Percentiles rank a stretch among this genome's conserved stretches.
phyloP scores from a whole-genome alignment of 92 coral and sea anemone species.

The Porites rus region DNA sequence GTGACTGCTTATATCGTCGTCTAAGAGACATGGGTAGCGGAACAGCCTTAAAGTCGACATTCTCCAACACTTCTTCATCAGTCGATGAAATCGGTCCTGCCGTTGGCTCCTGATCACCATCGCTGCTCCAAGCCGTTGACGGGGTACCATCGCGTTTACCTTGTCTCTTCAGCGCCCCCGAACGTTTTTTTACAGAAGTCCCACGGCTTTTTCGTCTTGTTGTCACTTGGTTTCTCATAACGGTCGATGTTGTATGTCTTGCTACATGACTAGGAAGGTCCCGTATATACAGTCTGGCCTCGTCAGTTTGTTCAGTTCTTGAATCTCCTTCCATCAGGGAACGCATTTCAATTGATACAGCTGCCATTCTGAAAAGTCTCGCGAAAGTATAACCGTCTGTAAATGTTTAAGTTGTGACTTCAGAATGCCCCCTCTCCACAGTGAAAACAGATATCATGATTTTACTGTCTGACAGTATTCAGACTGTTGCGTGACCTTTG shows the following conservation, averaged over 20 bases:
- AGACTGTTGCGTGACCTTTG: no score
- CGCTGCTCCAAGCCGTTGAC: background rate
- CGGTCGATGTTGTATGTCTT: slow-evolving; percentile 60
- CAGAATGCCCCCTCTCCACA: background rate
- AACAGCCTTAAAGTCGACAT: slow-evolving; percentile 82
- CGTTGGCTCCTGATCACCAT: slow-evolving; percentile 23
- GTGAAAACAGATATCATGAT: background rate
- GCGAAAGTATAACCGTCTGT: background rate
- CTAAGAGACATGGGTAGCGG: slow-evolving; percentile 86
- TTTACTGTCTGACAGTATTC: no score
- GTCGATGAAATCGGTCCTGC: background rate
- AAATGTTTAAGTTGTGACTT: background rate
- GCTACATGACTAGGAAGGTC: slow-evolving; percentile 84
- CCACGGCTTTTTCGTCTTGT: slow-evolving; percentile 36
- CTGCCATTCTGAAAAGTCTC: slow-evolving; percentile 12
- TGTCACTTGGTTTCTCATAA: slow-evolving; percentile 26
- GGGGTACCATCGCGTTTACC: background rate
- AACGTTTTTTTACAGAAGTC: slow-evolving; percentile 15
- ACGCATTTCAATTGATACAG: slow-evolving; percentile 30
- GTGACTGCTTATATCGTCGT: slow-evolving; percentile 62
- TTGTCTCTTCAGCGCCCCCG: slow-evolving; percentile 38
- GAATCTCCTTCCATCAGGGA: background rate
- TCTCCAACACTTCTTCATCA: slow-evolving; percentile 47
- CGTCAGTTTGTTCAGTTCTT: background rate
- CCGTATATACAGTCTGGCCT: slow-evolving; percentile 21